A percentile compares a stretch with the other conserved stretches of the same genome.
Evolutionary conservation across 2,113 vertebrate species (phyloP).

Genomic region (Dissostichus mawsoni): DNA sequence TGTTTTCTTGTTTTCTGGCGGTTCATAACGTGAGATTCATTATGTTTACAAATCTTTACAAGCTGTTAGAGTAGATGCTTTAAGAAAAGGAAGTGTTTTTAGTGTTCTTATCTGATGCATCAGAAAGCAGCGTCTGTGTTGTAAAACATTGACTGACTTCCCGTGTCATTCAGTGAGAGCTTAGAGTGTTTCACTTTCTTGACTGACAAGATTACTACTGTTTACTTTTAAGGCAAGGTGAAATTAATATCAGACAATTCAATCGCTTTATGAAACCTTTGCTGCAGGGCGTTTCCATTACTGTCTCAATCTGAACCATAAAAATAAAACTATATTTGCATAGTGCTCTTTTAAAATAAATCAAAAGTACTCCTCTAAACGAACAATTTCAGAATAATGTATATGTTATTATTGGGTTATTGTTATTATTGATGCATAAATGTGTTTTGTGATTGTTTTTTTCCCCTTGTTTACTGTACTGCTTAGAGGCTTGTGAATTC

Average conservation of each 20-base stretch:
- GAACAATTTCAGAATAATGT: no score
- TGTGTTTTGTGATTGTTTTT: no score
- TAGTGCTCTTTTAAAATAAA: no score
- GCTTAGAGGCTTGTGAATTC: no score
- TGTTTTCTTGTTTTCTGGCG: background rate
- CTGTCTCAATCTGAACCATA: no score
- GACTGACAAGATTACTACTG: background rate
- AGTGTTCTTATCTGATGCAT: background rate
- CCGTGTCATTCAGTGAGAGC: background rate
- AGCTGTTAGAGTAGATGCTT: background rate
- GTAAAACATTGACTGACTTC: slow-evolving; percentile 3
- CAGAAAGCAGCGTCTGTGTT: background rate
- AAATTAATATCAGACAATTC: background rate
- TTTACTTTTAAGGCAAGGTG: slow-evolving; percentile 6
- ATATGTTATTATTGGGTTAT: no score
- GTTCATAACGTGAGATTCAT: background rate
- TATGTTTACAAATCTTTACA: background rate
- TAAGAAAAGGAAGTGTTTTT: background rate
- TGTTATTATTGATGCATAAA: no score
- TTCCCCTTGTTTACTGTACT: no score
- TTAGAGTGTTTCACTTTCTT: background rate
- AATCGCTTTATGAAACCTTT: background rate
- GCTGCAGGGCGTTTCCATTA: no score
- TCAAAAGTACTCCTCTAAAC: no score
- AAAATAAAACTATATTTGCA: no score